A percentile compares a stretch with the other conserved stretches of the same genome.
These are phyloP conservation scores for Dolomedes plantarius DNA, from an alignment of 2,888 invertebrate species.

Conservation along the genomic window DNA sequence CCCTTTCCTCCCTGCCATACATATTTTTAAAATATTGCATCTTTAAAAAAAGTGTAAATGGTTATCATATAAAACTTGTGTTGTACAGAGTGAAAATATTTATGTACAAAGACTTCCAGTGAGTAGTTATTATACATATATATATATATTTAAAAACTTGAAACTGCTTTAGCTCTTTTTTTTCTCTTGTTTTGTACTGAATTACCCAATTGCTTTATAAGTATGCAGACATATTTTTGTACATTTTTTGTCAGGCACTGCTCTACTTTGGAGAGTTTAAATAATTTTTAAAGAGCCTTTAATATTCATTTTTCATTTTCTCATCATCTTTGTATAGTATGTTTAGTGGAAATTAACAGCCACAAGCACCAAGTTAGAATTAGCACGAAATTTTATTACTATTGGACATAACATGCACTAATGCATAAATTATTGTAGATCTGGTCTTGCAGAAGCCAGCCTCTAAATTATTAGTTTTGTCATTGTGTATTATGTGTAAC, in stretches of 20 bases:
- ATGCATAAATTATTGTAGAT: constrained; percentile 46
- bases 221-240: neutral
- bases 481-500: constrained; percentile 30
- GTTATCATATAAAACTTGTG: too few relatives aligned
- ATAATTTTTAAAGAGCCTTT: neutral
- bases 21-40: too few relatives aligned
- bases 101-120: neutral
- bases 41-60: too few relatives aligned
- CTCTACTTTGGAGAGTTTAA: constrained; percentile 10
- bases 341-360: constrained; percentile 32
- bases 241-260: neutral
- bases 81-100: too few relatives aligned
- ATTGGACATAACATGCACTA: constrained; percentile 30
- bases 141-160: neutral
- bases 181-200: neutral
- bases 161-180: neutral
- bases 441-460: constrained; percentile 24
- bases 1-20: too few relatives aligned
- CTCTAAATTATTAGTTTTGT: constrained; percentile 62
- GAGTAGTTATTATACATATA: neutral
- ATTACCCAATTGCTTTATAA: neutral
- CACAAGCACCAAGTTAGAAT: constrained; percentile 64
- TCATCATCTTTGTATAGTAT: constrained; percentile 61
- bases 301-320: neutral
- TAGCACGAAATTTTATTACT: constrained; percentile 56